Evolutionary conservation across 1,140 invertebrate genomes (phyloP).

Genomic region (Trissolcus basalis): DNA sequence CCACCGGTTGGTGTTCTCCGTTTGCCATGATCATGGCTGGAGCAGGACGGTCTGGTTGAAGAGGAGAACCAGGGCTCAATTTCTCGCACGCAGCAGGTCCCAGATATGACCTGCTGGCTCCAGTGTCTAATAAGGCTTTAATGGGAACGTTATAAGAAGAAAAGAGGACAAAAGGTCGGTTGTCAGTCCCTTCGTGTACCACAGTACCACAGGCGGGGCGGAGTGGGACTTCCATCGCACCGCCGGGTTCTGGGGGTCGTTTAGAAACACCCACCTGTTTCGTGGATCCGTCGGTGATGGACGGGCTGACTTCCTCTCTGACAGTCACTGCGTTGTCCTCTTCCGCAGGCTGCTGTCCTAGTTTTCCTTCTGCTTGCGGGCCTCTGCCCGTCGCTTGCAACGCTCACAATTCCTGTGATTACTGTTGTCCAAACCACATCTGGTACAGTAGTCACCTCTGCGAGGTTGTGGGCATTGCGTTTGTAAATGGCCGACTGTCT

Average conservation of each 20-base stretch:
- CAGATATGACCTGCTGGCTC: constrained; percentile 7
- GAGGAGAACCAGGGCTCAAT: neutral
- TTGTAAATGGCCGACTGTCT: no score
- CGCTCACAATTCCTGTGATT: no score
- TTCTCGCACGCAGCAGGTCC: neutral
- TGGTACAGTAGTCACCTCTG: constrained; percentile 7
- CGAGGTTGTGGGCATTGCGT: no score
- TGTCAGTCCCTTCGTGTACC: neutral
- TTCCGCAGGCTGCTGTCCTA: neutral
- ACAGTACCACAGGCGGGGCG: neutral
- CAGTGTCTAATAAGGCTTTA: constrained; percentile 8
- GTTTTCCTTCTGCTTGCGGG: no score
- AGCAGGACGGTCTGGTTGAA: neutral
- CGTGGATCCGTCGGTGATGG: no score
- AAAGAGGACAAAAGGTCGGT: constrained; percentile 4
- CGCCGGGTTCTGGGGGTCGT: no score
- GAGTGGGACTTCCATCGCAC: no score
- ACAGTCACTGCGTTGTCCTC: neutral
- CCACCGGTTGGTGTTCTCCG: neutral
- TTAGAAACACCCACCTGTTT: no score
- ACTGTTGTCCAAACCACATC: constrained; percentile 1
- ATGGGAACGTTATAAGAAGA: neutral
- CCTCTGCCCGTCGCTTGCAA: no score
- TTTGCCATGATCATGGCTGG: constrained; percentile 9
- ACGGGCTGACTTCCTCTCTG: no score